These are phyloP conservation scores for Diadegma fenestrale DNA, from an alignment of 2,888 invertebrate genomes.

Conservation along the genomic window DNA sequence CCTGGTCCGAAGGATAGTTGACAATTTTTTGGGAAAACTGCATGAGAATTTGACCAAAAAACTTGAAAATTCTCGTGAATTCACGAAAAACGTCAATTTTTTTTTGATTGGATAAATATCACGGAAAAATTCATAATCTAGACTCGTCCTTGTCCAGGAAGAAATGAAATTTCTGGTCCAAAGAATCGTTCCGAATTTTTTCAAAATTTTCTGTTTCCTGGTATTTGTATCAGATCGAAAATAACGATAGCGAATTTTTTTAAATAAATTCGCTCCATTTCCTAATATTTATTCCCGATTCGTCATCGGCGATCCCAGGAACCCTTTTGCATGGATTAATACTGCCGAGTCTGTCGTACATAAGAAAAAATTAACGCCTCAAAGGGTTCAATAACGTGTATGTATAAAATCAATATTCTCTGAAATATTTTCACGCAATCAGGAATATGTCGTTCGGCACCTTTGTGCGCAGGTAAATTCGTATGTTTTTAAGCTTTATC, in stretches of 20 bases:
- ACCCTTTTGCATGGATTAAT: too few relatives aligned
- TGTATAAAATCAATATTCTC: slow-evolving; percentile 51
- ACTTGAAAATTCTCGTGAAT: too few relatives aligned
- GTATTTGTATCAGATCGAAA: background rate
- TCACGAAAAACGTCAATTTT: too few relatives aligned
- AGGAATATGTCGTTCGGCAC: slow-evolving; percentile 86
- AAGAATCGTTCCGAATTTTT: background rate
- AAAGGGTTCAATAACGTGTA: background rate
- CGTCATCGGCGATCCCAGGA: background rate
- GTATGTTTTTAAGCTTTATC: background rate
- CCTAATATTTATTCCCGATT: background rate
- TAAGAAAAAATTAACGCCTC: background rate
- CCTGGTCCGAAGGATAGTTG: too few relatives aligned
- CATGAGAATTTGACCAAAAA: too few relatives aligned
- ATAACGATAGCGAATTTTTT: background rate
- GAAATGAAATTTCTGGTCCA: background rate
- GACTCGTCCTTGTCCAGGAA: too few relatives aligned
- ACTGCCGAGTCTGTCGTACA: background rate
- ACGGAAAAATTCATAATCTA: too few relatives aligned
- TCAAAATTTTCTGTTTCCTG: background rate
- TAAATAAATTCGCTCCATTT: background rate
- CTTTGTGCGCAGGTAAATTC: slow-evolving; percentile 85
- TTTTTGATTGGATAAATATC: too few relatives aligned
- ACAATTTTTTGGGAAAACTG: too few relatives aligned
- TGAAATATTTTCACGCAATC: slow-evolving; percentile 80